Percentiles rank a stretch among this genome's conserved stretches.
phyloP scores from a whole-genome alignment of 2,888 invertebrate genomes.

The Dynastes tityus region DNA sequence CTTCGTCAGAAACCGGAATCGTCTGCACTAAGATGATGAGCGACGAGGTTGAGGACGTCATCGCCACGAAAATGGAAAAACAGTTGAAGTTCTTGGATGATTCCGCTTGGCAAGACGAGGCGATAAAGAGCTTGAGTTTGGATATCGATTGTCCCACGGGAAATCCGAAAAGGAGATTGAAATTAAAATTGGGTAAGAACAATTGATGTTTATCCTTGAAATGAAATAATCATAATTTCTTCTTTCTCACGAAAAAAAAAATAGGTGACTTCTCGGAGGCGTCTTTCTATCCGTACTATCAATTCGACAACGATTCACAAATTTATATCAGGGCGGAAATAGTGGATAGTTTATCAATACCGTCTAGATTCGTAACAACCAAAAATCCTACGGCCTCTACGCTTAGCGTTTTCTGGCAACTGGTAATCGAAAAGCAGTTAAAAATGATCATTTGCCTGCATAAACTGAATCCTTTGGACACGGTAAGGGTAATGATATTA shows the following conservation, averaged over 20 bases:
- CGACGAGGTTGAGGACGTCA: conserved; percentile 60
- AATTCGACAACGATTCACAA: conserved; percentile 65
- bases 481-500: conserved; percentile 58
- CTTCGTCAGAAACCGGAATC: conserved; percentile 64
- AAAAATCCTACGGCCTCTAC: conserved; percentile 70
- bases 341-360: conserved; percentile 67
- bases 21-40: conserved; percentile 61
- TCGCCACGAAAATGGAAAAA: conserved; percentile 61
- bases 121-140: conserved; percentile 62
- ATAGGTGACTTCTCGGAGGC: conserved; percentile 64
- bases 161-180: conserved; percentile 67
- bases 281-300: conserved; percentile 65
- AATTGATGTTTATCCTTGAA: background rate
- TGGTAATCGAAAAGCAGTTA: conserved; percentile 68
- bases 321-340: conserved; percentile 70
- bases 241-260: no score
- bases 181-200: conserved; percentile 65
- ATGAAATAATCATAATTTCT: background rate
- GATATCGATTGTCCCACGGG: conserved; percentile 50
- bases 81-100: conserved; percentile 67
- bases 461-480: conserved; percentile 64
- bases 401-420: conserved; percentile 70
- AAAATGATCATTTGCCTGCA: conserved; percentile 68
- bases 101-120: conserved; percentile 69
- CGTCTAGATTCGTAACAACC: conserved; percentile 68